Evolutionary conservation across 2,888 invertebrate genomes (phyloP).

Genomic region (Teleiodes luculella): DNA sequence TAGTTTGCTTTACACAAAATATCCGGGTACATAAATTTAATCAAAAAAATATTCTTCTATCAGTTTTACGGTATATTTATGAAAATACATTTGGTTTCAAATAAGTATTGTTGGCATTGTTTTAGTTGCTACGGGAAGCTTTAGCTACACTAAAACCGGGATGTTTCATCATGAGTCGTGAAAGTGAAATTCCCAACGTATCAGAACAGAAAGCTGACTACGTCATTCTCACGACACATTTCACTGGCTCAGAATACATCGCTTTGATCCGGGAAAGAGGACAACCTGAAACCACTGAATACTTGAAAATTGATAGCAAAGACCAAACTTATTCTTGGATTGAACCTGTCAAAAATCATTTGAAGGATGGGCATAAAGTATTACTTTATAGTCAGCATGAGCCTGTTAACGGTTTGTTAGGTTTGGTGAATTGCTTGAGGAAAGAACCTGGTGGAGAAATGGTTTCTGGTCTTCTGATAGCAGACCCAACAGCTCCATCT

Average conservation of each 20-base stretch:
- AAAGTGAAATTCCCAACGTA: slow-evolving; percentile 67
- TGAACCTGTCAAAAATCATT: slow-evolving; percentile 63
- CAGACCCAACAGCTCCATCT: slow-evolving; percentile 80
- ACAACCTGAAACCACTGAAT: slow-evolving; percentile 61
- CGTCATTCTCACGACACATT: slow-evolving; percentile 68
- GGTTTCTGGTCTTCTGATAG: slow-evolving; percentile 80
- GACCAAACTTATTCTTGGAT: slow-evolving; percentile 74
- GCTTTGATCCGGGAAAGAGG: slow-evolving; percentile 73
- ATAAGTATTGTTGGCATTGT: too few species aligned
- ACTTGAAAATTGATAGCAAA: slow-evolving; percentile 59
- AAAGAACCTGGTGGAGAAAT: slow-evolving; percentile 86
- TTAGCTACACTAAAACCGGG: slow-evolving; percentile 72
- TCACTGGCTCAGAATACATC: slow-evolving; percentile 70
- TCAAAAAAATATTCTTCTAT: too few species aligned
- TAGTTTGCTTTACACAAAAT: too few species aligned
- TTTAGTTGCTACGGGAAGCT: slow-evolving; percentile 64
- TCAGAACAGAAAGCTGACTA: slow-evolving; percentile 53
- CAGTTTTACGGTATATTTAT: too few species aligned
- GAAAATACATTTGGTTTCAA: too few species aligned
- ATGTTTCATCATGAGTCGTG: slow-evolving; percentile 81
- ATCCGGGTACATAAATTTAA: too few species aligned
- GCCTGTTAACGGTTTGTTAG: slow-evolving; percentile 88
- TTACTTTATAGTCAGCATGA: slow-evolving; percentile 84
- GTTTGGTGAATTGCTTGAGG: slow-evolving; percentile 90
- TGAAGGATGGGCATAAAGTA: slow-evolving; percentile 67